Evolutionary conservation across 2,797 vertebrate genomes (phyloP), one percentile per base, ranked within the genome.

Genomic region (Poecilia velifera): DNA sequence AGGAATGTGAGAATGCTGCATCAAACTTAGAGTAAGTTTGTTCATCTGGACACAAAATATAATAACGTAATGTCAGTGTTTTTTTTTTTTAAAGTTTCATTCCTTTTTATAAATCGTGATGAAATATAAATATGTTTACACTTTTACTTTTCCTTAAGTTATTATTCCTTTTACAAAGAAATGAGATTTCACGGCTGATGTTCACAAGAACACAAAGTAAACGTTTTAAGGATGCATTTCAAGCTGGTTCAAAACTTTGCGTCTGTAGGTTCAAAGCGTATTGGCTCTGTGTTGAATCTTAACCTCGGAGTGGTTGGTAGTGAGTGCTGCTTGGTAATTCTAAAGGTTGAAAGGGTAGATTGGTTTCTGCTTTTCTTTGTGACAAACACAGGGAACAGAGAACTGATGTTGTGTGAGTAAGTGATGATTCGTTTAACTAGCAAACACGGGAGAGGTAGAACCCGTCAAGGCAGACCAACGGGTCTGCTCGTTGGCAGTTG

Each of bases 401-500:
- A 80, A 82, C 53, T 62, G 16, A 36, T 73, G 81, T 77, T 76
- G 78, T 79, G 72, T 76, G 80, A 82, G 25, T 62, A 76, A 76
- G 55, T 39, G 10, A 28, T 83, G 87, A 74, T 85, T 73, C 2
- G 75, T 83, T 84, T 76, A 43, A 0, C 49, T 9, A 72, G 76
- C 34, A 87, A 84, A 78, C 72, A 87, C 14, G 16, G 71, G 82
- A 87, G 86, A 90, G 78, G 86, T 2, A 51, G 80, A 96, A 96
- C 96, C 90, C 77, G 96, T 95, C 93, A 20, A 94, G 93, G 95
- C 96, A 91, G 96, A 95, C 80, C 28, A 86, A 95, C 95, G 91
- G 93, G 96, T 96, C 92, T 88, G 31, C 45, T 76, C 12, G 59
- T 83, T 91, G 93, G 84, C 94, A 84, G 92, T 94, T 95, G 82